Conservation (phyloP, 1,140 invertebrate genomes). For the Drosophila nigromelanica region DNA sequence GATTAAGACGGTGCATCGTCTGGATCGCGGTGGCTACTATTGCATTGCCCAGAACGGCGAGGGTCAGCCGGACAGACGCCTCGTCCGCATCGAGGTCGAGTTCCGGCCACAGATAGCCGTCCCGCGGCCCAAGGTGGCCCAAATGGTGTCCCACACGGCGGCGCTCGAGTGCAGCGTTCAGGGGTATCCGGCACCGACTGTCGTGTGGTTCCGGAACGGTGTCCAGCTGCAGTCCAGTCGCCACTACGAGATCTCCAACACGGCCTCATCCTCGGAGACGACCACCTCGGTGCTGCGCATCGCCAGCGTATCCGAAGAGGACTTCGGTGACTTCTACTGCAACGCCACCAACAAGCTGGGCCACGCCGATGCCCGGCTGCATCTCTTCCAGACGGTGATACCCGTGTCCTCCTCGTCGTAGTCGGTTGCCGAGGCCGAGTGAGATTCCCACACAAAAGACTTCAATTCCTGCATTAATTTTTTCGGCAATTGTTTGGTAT, state of each 20-base stretch:
- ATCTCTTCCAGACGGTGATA: slow-evolving; percentile 86
- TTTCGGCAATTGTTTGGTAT: slow-evolving; percentile 66
- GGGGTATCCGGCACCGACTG: slow-evolving; percentile 91
- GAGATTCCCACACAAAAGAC: slow-evolving; percentile 55
- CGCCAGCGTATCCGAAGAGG: slow-evolving; percentile 90
- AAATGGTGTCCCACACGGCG: slow-evolving; percentile 91
- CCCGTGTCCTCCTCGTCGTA: slow-evolving; percentile 67
- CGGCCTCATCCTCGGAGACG: slow-evolving; percentile 90
- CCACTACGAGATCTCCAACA: slow-evolving; percentile 90
- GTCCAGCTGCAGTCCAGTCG: slow-evolving; percentile 89
- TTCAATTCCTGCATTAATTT: slow-evolving; percentile 51
- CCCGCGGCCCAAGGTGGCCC: slow-evolving; percentile 88
- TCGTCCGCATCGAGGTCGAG: slow-evolving; percentile 92
- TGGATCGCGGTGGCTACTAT: slow-evolving; percentile 93
- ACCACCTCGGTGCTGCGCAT: slow-evolving; percentile 91
- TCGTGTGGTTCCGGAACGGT: slow-evolving; percentile 90
- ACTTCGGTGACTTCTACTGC: slow-evolving; percentile 91
- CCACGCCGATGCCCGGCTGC: slow-evolving; percentile 86
- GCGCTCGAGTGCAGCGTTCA: slow-evolving; percentile 92
- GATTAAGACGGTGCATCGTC: slow-evolving; percentile 88
- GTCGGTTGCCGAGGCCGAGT: neutral
- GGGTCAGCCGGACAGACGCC: slow-evolving; percentile 88
- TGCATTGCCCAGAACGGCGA: slow-evolving; percentile 95
- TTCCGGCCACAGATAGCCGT: slow-evolving; percentile 90
- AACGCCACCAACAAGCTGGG: slow-evolving; percentile 92